phyloP scores from a whole-genome alignment of 2,113 vertebrate species.

The Lophochroa leadbeateri region DNA sequence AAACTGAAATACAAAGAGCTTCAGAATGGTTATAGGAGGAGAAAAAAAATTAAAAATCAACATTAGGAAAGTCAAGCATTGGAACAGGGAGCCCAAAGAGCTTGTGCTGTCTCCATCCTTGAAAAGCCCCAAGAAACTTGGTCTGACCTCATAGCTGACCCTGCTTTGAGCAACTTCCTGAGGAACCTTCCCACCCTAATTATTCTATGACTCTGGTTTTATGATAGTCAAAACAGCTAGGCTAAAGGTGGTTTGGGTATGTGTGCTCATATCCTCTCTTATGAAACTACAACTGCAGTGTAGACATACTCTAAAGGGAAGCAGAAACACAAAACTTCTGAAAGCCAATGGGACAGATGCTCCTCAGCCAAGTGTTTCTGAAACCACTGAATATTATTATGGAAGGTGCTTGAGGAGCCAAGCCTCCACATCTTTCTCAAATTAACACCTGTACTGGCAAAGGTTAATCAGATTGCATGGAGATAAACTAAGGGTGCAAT shows the following conservation, averaged over 20 bases:
- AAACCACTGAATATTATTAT: not conserved
- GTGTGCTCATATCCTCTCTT: not conserved
- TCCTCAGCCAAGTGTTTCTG: not conserved
- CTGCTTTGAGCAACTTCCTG: not conserved
- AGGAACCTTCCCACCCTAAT: not conserved
- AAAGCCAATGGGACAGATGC: fast-evolving
- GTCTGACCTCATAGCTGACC: not conserved
- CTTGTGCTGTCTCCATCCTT: not conserved
- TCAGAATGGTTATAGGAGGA: not conserved
- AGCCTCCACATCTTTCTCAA: not conserved
- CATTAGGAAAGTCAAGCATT: not conserved
- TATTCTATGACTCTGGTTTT: not conserved
- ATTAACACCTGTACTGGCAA: not conserved
- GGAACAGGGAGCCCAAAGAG: not conserved
- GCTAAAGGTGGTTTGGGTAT: not conserved
- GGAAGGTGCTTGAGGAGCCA: not conserved
- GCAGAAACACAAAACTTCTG: not conserved
- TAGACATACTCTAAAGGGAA: not conserved
- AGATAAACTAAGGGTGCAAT: not conserved
- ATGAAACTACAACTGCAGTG: not conserved
- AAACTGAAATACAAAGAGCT: not conserved
- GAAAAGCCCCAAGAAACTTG: not conserved
- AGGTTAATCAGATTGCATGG: not conserved
- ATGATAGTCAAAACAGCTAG: not conserved
- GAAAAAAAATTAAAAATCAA: not conserved